phyloP scores from a whole-genome alignment of 92 coral and sea anemone species.

The Micromussa lordhowensis region DNA sequence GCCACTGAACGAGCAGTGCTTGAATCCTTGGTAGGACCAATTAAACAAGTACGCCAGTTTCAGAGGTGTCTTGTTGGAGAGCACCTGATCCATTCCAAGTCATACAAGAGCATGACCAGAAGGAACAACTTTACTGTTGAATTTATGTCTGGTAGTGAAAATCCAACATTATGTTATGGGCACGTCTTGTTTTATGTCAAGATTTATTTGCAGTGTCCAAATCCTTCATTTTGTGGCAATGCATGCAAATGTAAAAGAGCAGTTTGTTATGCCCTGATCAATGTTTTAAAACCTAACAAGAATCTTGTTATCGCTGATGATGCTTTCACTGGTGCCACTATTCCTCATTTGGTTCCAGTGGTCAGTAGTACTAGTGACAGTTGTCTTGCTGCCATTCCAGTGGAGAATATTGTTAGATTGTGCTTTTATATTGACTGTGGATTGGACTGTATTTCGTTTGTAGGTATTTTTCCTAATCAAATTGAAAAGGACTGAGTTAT shows the following conservation, averaged over 20 bases:
- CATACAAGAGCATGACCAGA: slow-evolving; percentile 62
- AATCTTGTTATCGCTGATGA: too few species aligned
- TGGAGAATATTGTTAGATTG: slow-evolving; percentile 34
- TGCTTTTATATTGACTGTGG: too few species aligned
- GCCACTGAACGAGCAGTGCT: slow-evolving; percentile 49
- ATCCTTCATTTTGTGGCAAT: slow-evolving; percentile 39
- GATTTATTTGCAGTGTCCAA: slow-evolving; percentile 6
- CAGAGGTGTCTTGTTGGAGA: slow-evolving; percentile 47
- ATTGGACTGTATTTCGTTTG: slow-evolving; percentile 47
- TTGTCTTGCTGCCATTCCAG: slow-evolving; percentile 35
- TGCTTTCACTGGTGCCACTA: slow-evolving; percentile 37
- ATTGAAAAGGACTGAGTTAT: slow-evolving; percentile 60
- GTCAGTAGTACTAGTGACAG: background rate
- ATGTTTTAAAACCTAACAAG: slow-evolving; percentile 15
- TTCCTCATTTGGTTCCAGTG: slow-evolving; percentile 59
- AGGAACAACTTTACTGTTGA: slow-evolving; percentile 61
- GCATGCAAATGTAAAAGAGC: slow-evolving; percentile 43
- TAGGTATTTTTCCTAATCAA: slow-evolving; percentile 69
- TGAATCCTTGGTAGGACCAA: slow-evolving; percentile 53
- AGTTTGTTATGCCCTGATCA: slow-evolving; percentile 37
- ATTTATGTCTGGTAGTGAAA: slow-evolving; percentile 25
- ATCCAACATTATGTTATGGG: slow-evolving; percentile 41
- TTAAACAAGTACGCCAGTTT: slow-evolving; percentile 34
- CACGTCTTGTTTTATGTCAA: slow-evolving; percentile 53
- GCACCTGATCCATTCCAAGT: slow-evolving; percentile 64